A percentile compares a stretch with the other conserved stretches of the same genome.
These are phyloP conservation scores for Polydrusus tereticollis DNA, from an alignment of 2,888 invertebrate species.

Conservation along the genomic window DNA sequence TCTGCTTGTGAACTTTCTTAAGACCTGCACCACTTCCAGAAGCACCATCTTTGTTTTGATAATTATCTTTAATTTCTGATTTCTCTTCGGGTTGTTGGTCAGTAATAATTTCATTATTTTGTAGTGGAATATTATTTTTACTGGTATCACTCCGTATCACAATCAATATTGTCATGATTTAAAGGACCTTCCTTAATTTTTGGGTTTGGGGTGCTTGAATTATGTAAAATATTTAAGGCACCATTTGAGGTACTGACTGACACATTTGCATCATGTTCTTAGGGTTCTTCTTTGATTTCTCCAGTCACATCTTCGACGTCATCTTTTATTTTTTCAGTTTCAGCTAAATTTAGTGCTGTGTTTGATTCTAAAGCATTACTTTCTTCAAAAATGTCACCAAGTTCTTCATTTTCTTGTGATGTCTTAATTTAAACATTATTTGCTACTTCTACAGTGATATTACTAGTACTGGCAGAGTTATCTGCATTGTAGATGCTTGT, in stretches of 20 bases:
- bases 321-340: constrained; percentile 1
- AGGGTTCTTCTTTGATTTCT: constrained; percentile 19
- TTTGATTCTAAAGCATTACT: background rate
- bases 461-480: background rate
- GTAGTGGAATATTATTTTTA: background rate
- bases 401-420: constrained; percentile 9
- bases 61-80: constrained; percentile 37
- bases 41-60: constrained; percentile 24
- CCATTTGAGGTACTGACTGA: background rate
- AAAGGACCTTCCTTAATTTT: constrained; percentile 14
- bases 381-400: background rate
- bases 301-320: background rate
- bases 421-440: background rate
- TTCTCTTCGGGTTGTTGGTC: constrained; percentile 31
- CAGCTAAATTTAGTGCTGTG: constrained; percentile 12
- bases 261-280: background rate
- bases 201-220: background rate
- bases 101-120: constrained; percentile 5
- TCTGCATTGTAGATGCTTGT: background rate
- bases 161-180: background rate
- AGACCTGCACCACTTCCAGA: constrained; percentile 21
- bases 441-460: constrained; percentile 3
- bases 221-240: background rate
- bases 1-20: constrained; percentile 64
- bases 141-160: no score